Percentiles rank a stretch among this genome's conserved stretches.
phyloP scores from a whole-genome alignment of 2,113 vertebrate genomes.

The Turdus rufiventris region DNA sequence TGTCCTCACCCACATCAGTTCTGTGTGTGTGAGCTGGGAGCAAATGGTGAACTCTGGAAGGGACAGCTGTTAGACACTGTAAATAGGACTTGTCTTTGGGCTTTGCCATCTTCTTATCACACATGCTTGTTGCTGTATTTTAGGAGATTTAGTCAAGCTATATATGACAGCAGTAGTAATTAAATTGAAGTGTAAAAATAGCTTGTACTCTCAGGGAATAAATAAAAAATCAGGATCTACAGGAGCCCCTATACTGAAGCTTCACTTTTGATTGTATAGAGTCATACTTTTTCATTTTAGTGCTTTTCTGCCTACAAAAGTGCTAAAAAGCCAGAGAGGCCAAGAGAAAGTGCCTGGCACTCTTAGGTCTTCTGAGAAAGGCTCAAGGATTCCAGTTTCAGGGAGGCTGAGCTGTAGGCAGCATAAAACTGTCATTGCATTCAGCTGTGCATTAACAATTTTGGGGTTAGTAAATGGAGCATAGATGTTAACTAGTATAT shows the following conservation, averaged over 20 bases:
- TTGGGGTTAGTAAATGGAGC: not conserved
- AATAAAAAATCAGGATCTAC: not conserved
- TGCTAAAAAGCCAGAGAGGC: not conserved
- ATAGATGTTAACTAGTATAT: not conserved
- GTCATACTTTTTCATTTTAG: not conserved
- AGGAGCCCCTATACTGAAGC: not conserved
- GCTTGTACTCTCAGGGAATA: not conserved
- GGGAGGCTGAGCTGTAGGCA: not conserved
- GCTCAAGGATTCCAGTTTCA: not conserved
- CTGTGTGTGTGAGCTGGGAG: not conserved
- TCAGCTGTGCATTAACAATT: not conserved
- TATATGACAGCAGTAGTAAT: not conserved
- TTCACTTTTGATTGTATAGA: not conserved
- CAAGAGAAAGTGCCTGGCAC: not conserved
- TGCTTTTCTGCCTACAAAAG: not conserved
- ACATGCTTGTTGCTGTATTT: not conserved
- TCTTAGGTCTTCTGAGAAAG: not conserved
- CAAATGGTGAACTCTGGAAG: rapidly evolving
- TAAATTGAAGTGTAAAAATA: not conserved
- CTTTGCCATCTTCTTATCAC: not conserved
- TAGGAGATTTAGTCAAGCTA: not conserved
- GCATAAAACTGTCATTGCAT: not conserved
- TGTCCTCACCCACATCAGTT: not conserved
- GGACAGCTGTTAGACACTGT: rapidly evolving
- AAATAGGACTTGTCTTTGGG: not conserved